phyloP scores from a whole-genome alignment of 2,113 vertebrate species.

The Balaenoptera acutorostrata region DNA sequence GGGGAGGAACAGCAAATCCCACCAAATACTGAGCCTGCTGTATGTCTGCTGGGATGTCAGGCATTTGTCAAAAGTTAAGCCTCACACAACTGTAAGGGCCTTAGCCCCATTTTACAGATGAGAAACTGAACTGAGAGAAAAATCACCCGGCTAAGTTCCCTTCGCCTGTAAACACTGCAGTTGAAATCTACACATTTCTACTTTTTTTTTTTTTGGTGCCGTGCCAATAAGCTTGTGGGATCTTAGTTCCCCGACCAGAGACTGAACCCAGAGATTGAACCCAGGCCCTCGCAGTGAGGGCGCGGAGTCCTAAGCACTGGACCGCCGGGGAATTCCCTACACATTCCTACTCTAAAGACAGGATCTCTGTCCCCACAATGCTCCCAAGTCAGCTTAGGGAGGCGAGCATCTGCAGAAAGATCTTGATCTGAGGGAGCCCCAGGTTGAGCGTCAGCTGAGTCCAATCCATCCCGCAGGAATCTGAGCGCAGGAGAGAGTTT shows the following conservation, averaged over 20 bases:
- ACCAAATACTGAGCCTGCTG: background rate
- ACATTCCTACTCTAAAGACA: background rate
- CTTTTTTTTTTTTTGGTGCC: background rate
- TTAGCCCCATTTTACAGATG: background rate
- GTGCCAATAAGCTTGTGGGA: background rate
- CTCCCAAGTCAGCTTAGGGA: background rate
- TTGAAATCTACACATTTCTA: background rate
- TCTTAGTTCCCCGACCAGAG: background rate
- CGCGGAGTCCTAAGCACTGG: background rate
- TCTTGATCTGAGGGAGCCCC: background rate
- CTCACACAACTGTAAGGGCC: background rate
- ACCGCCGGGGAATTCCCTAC: background rate
- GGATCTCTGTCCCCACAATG: background rate
- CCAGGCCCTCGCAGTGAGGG: background rate
- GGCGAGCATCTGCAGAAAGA: background rate
- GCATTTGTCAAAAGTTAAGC: background rate
- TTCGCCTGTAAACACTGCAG: background rate
- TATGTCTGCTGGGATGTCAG: background rate
- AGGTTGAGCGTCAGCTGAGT: background rate
- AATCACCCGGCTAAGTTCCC: background rate
- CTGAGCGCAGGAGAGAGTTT: background rate
- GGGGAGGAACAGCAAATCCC: background rate
- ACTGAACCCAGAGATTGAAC: background rate
- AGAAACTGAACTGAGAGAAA: background rate
- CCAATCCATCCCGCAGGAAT: fast-evolving